Percentiles rank a stretch among this genome's conserved stretches.
Conservation (phyloP, 1,140 invertebrate species). For the Drosophila eugracilis region DNA sequence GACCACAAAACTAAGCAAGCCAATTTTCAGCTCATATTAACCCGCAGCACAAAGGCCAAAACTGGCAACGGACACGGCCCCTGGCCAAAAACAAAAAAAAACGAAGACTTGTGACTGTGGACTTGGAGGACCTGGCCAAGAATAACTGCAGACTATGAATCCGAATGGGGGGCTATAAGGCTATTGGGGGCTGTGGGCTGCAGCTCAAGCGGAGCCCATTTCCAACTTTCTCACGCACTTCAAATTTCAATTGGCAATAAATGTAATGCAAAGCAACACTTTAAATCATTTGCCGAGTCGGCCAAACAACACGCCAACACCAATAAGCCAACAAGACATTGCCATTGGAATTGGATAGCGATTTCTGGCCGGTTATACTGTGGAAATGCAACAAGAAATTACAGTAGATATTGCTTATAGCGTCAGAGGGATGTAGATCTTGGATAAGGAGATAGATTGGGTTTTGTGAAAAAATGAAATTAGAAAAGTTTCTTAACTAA, state of each 20-base stretch:
- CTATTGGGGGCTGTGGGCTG: no score
- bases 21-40: conserved; percentile 84
- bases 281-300: conserved; percentile 83
- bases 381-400: conserved; percentile 22
- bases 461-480: no score
- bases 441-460: background rate
- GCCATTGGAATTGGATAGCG: conserved; percentile 46
- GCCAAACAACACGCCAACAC: conserved; percentile 72
- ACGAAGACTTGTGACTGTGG: conserved; percentile 23
- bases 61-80: conserved; percentile 44
- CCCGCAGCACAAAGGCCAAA: conserved; percentile 82
- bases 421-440: background rate
- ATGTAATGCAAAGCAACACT: conserved; percentile 85
- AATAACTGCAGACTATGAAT: conserved; percentile 34
- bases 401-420: conserved; percentile 16
- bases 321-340: conserved; percentile 64
- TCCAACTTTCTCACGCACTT: conserved; percentile 85
- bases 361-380: conserved; percentile 35
- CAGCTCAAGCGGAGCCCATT: conserved; percentile 51
- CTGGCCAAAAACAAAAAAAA: conserved; percentile 49
- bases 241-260: conserved; percentile 85
- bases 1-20: conserved; percentile 83
- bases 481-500: background rate
- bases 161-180: no score
- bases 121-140: conserved; percentile 19